phyloP scores from a whole-genome alignment of 2,113 vertebrate species.

The Podocnemis expansa region DNA sequence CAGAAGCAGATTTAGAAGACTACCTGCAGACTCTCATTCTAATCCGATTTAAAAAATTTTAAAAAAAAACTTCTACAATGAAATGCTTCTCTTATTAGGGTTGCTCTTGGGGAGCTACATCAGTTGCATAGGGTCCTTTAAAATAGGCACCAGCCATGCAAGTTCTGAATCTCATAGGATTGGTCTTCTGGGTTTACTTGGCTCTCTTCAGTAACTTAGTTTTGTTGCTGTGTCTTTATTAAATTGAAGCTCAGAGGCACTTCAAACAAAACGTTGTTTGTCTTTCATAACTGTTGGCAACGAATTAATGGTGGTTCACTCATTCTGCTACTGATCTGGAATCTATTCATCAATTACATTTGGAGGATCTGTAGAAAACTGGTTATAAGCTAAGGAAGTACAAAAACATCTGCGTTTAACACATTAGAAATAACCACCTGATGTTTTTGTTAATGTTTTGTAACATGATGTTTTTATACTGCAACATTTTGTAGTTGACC shows the following conservation, averaged over 20 bases:
- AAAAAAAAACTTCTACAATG: not conserved
- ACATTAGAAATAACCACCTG: not conserved
- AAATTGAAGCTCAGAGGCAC: not conserved
- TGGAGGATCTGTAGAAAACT: not conserved
- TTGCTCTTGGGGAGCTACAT: not conserved
- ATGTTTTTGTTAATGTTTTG: not conserved
- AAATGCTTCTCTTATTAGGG: conserved; percentile 23
- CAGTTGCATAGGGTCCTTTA: not conserved
- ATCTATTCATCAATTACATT: not conserved
- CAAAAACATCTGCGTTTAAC: not conserved
- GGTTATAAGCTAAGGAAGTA: not conserved
- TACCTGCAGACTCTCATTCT: conserved; percentile 30
- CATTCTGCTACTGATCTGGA: conserved; percentile 24
- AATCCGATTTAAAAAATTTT: not conserved
- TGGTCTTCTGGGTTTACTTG: not conserved
- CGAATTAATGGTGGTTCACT: not conserved
- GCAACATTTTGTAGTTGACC: not conserved
- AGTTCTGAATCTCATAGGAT: not conserved
- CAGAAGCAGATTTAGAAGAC: conserved; percentile 69
- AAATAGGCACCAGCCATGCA: not conserved
- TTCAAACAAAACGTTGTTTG: not conserved
- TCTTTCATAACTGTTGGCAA: not conserved
- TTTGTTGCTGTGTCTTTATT: not conserved
- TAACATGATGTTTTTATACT: not conserved
- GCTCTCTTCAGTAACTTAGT: not conserved